phyloP scores from a whole-genome alignment of 1,140 invertebrate species.

The Formica selysi region DNA sequence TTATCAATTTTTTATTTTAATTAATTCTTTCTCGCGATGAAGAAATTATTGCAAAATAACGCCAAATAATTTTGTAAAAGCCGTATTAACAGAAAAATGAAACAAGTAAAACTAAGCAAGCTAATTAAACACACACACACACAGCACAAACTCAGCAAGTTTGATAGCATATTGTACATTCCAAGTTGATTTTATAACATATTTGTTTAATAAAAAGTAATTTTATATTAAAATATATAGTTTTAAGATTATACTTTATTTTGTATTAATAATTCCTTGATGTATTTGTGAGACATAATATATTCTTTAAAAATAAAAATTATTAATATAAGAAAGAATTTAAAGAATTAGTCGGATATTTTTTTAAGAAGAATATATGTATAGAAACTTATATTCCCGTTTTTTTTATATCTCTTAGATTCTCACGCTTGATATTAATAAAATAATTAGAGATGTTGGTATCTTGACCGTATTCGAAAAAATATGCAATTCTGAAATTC shows the following conservation, averaged over 20 bases:
- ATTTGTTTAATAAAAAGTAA: neutral
- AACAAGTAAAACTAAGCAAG: conserved; percentile 20
- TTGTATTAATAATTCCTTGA: too few relatives aligned
- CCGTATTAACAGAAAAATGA: neutral
- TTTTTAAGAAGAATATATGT: neutral
- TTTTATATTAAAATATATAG: neutral
- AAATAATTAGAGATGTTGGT: neutral
- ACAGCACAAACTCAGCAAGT: neutral
- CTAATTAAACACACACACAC: neutral
- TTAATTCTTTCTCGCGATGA: neutral
- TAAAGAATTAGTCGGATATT: neutral
- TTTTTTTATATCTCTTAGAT: neutral
- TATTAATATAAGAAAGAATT: neutral
- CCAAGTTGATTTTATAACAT: neutral
- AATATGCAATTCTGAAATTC: conserved; percentile 2
- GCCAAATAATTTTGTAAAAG: conserved; percentile 38
- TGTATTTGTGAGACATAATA: neutral
- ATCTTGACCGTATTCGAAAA: neutral
- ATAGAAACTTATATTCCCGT: neutral
- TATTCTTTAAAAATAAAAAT: neutral
- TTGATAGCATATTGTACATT: neutral
- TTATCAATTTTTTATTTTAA: neutral
- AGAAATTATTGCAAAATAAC: conserved; percentile 61
- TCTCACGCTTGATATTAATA: too few relatives aligned
- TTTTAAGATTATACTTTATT: neutral